Evolutionary conservation across 2,113 vertebrate species (phyloP).

Genomic region (Typhlomys cinereus): DNA sequence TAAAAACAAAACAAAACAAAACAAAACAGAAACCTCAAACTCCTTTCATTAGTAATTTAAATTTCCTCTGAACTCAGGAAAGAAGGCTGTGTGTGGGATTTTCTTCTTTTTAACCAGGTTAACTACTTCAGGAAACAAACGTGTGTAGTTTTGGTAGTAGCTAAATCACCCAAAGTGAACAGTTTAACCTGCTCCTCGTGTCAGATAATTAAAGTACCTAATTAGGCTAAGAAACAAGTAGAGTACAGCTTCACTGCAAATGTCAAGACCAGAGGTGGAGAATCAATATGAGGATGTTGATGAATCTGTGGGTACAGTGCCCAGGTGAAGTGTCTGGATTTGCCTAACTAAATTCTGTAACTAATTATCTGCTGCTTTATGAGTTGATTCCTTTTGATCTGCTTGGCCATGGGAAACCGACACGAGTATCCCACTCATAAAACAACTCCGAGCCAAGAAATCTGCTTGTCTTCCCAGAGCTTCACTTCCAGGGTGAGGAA

Average conservation of each 20-base stretch:
- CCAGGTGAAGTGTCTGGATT: not conserved
- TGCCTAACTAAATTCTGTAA: not conserved
- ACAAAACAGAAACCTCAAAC: too few species aligned
- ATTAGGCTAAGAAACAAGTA: not conserved
- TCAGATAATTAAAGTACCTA: not conserved
- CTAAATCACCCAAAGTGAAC: not conserved
- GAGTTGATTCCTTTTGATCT: not conserved
- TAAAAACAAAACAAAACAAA: not conserved
- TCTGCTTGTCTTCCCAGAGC: not conserved
- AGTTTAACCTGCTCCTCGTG: not conserved
- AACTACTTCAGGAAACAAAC: not conserved
- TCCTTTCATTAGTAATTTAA: not conserved
- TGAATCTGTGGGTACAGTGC: not conserved
- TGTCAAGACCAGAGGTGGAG: not conserved
- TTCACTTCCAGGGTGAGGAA: not conserved
- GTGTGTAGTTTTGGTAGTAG: not conserved
- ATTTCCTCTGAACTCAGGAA: not conserved
- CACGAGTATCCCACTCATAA: not conserved
- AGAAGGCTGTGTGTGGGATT: not conserved
- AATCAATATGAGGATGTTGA: not conserved
- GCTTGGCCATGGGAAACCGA: not conserved
- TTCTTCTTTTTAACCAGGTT: not conserved
- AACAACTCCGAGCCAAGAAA: not conserved
- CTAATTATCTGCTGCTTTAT: not conserved
- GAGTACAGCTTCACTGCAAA: not conserved